A percentile compares a stretch with the other conserved stretches of the same genome.
These are phyloP conservation scores for Sylvilagus bachmani DNA, from an alignment of 2,113 vertebrate species.

Conservation along the genomic window DNA sequence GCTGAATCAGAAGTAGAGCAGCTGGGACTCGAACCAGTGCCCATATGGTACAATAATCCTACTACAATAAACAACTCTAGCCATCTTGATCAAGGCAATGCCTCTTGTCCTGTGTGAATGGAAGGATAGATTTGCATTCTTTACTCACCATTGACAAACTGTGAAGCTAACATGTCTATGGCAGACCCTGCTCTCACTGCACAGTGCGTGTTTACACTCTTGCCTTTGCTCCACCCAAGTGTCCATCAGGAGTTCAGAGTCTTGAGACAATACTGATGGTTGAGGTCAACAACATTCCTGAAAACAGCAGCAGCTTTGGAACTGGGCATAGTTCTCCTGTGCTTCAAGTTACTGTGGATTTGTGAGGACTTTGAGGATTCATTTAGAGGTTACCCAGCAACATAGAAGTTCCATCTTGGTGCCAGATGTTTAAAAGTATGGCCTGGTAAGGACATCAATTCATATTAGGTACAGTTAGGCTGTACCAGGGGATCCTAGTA, in stretches of 20 bases:
- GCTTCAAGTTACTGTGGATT: background rate
- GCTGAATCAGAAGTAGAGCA: background rate
- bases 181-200: background rate
- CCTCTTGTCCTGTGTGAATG: background rate
- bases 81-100: background rate
- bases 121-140: background rate
- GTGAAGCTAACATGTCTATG: background rate
- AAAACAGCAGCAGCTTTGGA: background rate
- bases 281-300: background rate
- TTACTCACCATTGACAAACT: constrained; percentile 7
- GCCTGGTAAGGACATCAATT: background rate
- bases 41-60: background rate
- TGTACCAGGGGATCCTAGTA: background rate
- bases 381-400: background rate
- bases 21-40: background rate
- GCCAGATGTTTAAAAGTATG: background rate
- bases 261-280: background rate
- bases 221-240: background rate
- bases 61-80: background rate
- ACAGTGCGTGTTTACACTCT: background rate
- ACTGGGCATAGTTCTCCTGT: background rate
- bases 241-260: background rate
- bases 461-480: background rate
- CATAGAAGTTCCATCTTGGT: background rate
- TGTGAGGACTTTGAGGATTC: background rate